Evolutionary conservation across 53 echinoderm and acorn worm genomes (phyloP).

Genomic region (Henricia sp.): DNA sequence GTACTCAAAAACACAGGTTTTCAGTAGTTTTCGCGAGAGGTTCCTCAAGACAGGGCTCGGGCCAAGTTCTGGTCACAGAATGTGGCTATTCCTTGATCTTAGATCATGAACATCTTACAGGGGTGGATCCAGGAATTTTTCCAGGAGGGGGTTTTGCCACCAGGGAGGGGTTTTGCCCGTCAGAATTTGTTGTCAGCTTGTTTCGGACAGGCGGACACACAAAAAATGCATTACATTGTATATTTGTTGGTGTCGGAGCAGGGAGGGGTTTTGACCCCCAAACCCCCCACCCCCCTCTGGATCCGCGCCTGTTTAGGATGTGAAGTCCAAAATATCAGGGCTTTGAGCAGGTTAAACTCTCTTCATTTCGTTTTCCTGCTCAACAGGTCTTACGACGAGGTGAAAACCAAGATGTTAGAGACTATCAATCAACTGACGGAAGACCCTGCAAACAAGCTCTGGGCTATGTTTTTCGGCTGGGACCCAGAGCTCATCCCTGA

Average conservation of each 20-base stretch:
- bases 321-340: too few relatives aligned
- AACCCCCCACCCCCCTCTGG: too few relatives aligned
- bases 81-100: neutral
- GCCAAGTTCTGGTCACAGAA: neutral
- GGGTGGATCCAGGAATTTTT: too few relatives aligned
- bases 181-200: too few relatives aligned
- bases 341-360: neutral
- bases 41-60: neutral
- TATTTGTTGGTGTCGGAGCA: too few relatives aligned
- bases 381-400: conserved; percentile 3
- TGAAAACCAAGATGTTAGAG: neutral
- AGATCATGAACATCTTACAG: neutral
- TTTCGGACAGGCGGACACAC: too few relatives aligned
- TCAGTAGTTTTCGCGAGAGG: neutral
- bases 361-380: neutral
- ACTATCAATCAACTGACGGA: neutral
- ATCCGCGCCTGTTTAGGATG: neutral
- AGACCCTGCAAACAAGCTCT: conserved; percentile 2
- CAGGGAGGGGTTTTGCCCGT: too few relatives aligned
- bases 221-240: too few relatives aligned
- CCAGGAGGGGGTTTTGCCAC: too few relatives aligned
- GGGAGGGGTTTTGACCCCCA: too few relatives aligned
- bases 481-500: conserved; percentile 53
- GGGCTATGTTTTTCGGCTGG: too few relatives aligned
- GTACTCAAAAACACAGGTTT: too few relatives aligned